phyloP scores from a whole-genome alignment of 2,888 invertebrate genomes.

The Cetonia aurata region DNA sequence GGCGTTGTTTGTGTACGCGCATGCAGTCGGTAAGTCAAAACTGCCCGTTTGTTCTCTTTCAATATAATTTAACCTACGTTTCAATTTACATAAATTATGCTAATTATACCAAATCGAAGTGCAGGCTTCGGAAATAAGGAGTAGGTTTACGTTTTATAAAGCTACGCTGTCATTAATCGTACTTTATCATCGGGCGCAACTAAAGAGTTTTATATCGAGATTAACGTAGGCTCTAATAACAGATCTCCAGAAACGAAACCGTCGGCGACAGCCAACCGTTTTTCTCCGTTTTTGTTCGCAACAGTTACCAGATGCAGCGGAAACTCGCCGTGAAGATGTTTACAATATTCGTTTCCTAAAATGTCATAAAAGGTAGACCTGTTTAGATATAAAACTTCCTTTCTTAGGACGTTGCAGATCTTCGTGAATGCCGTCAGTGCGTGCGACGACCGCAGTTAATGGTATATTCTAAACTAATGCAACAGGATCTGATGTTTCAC shows the following conservation, averaged over 20 bases:
- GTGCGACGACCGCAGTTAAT: constrained; percentile 19
- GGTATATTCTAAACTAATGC: neutral
- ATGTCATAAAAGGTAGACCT: constrained; percentile 33
- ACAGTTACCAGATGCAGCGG: constrained; percentile 34
- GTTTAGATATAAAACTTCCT: constrained; percentile 27
- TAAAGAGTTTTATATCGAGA: constrained; percentile 22
- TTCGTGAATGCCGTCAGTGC: neutral
- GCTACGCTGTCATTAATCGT: constrained; percentile 17
- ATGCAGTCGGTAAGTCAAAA: constrained; percentile 12
- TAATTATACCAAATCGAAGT: constrained; percentile 41
- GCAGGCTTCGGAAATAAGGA: constrained; percentile 32
- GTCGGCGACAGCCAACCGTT: neutral
- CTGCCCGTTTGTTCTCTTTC: constrained; percentile 29
- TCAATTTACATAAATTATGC: constrained; percentile 43
- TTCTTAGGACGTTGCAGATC: constrained; percentile 9
- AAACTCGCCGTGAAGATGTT: constrained; percentile 28
- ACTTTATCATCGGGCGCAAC: constrained; percentile 27
- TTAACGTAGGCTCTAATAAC: constrained; percentile 30
- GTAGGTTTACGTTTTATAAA: constrained; percentile 29
- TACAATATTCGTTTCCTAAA: constrained; percentile 35
- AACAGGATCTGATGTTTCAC: constrained; percentile 14
- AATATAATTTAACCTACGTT: constrained; percentile 39
- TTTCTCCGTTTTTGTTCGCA: constrained; percentile 22
- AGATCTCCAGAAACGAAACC: constrained; percentile 25
- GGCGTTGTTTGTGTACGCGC: constrained; percentile 1